These are phyloP conservation scores for Drosophila sordidapex DNA, from an alignment of 2,888 invertebrate genomes.

Conservation along the genomic window DNA sequence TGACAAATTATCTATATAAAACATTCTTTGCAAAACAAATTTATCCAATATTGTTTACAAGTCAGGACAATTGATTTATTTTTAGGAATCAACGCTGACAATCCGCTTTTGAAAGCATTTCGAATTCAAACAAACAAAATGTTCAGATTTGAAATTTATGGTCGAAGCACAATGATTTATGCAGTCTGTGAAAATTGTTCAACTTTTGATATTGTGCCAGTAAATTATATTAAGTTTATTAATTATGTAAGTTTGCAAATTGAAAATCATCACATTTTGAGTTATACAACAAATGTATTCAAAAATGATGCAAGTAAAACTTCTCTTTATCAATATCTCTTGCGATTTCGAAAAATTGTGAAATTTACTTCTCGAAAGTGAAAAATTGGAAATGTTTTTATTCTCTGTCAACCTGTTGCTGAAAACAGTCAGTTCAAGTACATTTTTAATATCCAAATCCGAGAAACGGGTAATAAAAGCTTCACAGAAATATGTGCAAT, in stretches of 20 bases:
- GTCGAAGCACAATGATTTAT: fast-evolving
- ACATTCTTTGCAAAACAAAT: neutral
- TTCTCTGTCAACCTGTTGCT: slow-evolving; percentile 1
- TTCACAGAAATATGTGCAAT: neutral
- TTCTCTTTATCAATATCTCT: neutral
- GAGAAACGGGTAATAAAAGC: neutral
- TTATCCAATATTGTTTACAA: neutral
- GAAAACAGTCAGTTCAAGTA: neutral
- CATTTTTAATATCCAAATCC: neutral
- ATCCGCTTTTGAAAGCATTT: neutral
- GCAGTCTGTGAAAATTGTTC: neutral
- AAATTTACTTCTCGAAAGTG: neutral
- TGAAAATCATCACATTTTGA: neutral
- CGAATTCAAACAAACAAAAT: too few relatives aligned
- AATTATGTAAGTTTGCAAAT: neutral
- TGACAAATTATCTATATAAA: neutral
- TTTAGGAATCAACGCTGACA: neutral
- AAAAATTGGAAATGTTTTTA: neutral
- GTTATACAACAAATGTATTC: neutral
- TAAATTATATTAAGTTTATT: neutral
- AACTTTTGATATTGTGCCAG: neutral
- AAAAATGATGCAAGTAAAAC: neutral
- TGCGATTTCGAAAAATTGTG: too few relatives aligned
- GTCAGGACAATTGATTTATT: neutral
- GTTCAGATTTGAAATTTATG: neutral